A percentile compares a stretch with the other conserved stretches of the same genome.
Conservation (phyloP, 1,140 invertebrate species). For the Apis dorsata region DNA sequence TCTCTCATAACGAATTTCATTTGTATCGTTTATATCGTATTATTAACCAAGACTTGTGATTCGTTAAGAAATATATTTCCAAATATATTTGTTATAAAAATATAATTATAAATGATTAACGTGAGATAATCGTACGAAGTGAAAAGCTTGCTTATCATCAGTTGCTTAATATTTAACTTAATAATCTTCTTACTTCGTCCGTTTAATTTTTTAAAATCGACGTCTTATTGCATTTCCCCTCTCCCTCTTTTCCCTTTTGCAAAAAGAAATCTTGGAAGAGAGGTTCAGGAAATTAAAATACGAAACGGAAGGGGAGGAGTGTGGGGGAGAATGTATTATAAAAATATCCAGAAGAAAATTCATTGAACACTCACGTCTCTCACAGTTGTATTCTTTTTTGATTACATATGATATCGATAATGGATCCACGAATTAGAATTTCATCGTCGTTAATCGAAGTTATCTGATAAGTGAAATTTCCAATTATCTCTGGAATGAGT, state of each 20-base stretch:
- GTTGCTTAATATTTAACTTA: neutral
- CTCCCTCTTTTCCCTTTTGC: no score
- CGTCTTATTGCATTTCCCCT: neutral
- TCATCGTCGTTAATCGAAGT: neutral
- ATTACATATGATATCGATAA: neutral
- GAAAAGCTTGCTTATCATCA: neutral
- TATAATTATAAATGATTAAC: neutral
- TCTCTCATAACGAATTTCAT: no score
- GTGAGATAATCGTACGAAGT: neutral
- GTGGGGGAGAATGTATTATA: neutral
- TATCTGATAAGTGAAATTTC: neutral
- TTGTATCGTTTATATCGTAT: no score
- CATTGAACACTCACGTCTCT: no score
- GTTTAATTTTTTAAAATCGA: no score
- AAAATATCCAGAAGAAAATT: neutral
- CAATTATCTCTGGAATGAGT: neutral
- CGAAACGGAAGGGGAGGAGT: neutral
- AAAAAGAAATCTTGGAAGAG: no score
- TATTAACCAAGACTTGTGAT: neutral
- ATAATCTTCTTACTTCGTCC: neutral
- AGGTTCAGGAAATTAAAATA: neutral
- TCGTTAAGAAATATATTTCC: conserved; percentile 4
- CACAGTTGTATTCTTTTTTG: no score
- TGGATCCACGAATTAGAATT: neutral
- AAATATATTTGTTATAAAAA: neutral